Base-by-base conservation (phyloP, 2,113 vertebrate species). In the Castor canadensis region DNA sequence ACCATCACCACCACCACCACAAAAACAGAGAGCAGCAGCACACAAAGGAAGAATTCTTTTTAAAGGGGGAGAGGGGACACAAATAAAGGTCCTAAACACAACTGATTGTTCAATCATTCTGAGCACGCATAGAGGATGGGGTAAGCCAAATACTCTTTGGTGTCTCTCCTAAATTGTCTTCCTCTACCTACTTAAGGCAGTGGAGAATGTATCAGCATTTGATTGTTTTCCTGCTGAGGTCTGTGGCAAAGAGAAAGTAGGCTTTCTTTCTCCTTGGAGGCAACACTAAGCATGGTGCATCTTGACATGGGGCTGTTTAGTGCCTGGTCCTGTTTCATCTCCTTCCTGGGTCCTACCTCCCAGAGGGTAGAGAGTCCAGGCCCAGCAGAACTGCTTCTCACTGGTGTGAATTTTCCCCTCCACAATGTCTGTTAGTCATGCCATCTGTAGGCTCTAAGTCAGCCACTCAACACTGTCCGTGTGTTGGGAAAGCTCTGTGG, bases 1-100 rank as follows among this genome's bases (percentile, higher is more conserved):
- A 96, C 93, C 52, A 93, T 95, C 40, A 87, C 93, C 73, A 49
- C 83, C 54, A 47, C 87, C 16, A 56, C 94, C n/a, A 94, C 20
- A 95, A 73, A 64, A 1, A 80, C 49, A 81, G 52, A 71, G 84
- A 81, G 79, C 35, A 69, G 89, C 95, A 87, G 97, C 66, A 24
- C 89, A 96, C 82, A 35, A 58, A 72, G 84, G 77, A 89, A 91
- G 76, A 38, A 13, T 94, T 92, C 52, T 71, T 62, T 71, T 54
- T 81, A 15, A 49, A 56, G 94, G 93, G 24, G 16, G 87, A 67
- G 12, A 45, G 47, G 94, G 93, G 26, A 15, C 81, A 67, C 28
- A 45, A 89, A 71, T 9, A 49, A 47, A 84, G 71, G 67, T 4
- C 40, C 56, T 11, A 24, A 67, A 69, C 10, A n/a, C 47, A 58